Evolutionary conservation across 1,140 invertebrate genomes (phyloP).

Genomic region (Myzus persicae): DNA sequence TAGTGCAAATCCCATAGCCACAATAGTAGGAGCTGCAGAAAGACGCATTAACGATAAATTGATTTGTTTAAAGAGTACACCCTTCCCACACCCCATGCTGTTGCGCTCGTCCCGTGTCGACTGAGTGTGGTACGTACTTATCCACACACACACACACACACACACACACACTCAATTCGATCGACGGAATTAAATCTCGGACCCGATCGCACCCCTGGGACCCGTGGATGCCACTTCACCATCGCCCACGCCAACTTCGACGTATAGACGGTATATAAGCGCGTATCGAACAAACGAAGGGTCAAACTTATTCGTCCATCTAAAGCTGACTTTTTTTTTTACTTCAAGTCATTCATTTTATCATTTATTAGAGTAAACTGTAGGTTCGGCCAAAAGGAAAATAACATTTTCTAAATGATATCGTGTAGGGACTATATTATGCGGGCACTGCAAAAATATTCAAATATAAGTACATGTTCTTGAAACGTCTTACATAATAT

Average conservation of each 20-base stretch:
- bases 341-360: background rate
- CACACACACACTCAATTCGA: slow-evolving; percentile 41
- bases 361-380: background rate
- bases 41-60: slow-evolving; percentile 58
- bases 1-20: slow-evolving; percentile 52
- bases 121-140: background rate
- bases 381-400: background rate
- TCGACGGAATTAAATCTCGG: slow-evolving; percentile 56
- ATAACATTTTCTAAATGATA: background rate
- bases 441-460: background rate
- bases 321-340: slow-evolving; percentile 8
- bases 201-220: slow-evolving; percentile 55
- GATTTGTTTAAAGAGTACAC: slow-evolving; percentile 57
- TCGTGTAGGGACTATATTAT: too few species aligned
- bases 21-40: slow-evolving; percentile 17
- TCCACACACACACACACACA: background rate
- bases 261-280: background rate
- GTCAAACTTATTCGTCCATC: background rate
- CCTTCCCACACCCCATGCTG: background rate
- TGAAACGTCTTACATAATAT: background rate
- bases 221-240: background rate
- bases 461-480: background rate
- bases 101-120: background rate
- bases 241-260: background rate
- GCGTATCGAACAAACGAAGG: background rate